Percentiles rank a stretch among this genome's conserved stretches.
phyloP scores from a whole-genome alignment of 2,113 vertebrate species.

The Peromyscus californicus region DNA sequence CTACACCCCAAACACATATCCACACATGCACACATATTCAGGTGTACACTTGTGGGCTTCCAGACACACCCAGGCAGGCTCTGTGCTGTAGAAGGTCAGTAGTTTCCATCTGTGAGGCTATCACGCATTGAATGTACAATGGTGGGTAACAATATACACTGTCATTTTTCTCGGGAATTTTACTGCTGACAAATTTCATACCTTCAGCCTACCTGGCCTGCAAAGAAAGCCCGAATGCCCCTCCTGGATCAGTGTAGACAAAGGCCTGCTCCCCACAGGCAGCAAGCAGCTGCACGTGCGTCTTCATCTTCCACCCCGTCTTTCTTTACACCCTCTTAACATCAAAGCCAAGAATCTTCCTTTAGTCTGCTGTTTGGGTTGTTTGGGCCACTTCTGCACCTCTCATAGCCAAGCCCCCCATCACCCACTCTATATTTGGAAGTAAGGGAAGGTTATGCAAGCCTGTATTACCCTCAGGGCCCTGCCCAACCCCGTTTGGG shows the following conservation, averaged over 20 bases:
- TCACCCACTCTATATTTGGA: neutral
- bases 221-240: neutral
- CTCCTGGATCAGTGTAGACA: neutral
- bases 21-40: neutral
- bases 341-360: constrained; percentile 65
- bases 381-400: neutral
- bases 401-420: neutral
- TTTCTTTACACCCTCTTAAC: neutral
- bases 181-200: constrained; percentile 1
- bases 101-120: neutral
- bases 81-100: neutral
- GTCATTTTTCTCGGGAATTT: neutral
- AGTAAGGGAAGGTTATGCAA: neutral
- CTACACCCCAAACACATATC: neutral
- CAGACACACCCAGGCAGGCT: rapidly evolving
- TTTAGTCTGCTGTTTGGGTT: neutral
- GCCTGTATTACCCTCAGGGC: neutral
- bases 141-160: neutral
- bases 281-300: constrained; percentile 4
- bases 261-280: neutral
- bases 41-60: too few species aligned
- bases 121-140: neutral
- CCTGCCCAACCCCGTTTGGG: neutral
- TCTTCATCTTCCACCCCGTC: constrained; percentile 44
- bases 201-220: neutral